Evolutionary conservation across 2,113 vertebrate genomes (phyloP).

Genomic region (Muscicapa adusta): DNA sequence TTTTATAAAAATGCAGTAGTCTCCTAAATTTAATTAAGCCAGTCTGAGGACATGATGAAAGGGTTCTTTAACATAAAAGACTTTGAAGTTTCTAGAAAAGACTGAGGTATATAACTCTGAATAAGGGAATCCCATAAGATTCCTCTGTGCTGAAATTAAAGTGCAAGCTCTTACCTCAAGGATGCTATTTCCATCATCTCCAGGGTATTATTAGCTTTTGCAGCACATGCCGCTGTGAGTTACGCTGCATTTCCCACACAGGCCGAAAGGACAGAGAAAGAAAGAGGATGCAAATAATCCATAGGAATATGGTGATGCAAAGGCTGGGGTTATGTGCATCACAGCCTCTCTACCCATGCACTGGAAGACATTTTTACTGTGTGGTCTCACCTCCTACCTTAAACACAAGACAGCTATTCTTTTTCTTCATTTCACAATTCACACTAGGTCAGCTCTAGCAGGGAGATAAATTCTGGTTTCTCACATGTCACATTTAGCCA

Average conservation of each 20-base stretch:
- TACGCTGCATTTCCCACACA: conserved; percentile 18
- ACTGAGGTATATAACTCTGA: conserved; percentile 30
- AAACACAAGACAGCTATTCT: conserved; percentile 13
- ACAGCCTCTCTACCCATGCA: background rate
- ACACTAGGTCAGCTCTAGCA: conserved; percentile 29
- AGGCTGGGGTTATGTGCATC: background rate
- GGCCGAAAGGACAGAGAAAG: conserved; percentile 28
- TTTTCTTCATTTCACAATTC: conserved; percentile 13
- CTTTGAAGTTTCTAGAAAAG: conserved; percentile 60
- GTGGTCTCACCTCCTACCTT: background rate
- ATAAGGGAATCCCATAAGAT: conserved; percentile 57
- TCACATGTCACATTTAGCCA: conserved; percentile 21
- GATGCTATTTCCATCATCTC: conserved; percentile 45
- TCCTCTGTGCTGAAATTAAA: conserved; percentile 48
- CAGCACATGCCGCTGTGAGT: background rate
- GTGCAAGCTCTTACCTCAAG: conserved; percentile 36
- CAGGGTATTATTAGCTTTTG: conserved; percentile 36
- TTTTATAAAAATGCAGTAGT: background rate
- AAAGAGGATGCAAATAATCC: background rate
- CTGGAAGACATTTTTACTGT: background rate
- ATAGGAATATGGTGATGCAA: background rate
- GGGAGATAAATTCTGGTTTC: conserved; percentile 3
- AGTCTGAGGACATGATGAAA: conserved; percentile 41
- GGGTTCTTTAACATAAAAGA: conserved; percentile 33
- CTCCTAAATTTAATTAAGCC: conserved; percentile 52